Evolutionary conservation across 2,797 vertebrate species (phyloP).

Genomic region (Molothrus ater): DNA sequence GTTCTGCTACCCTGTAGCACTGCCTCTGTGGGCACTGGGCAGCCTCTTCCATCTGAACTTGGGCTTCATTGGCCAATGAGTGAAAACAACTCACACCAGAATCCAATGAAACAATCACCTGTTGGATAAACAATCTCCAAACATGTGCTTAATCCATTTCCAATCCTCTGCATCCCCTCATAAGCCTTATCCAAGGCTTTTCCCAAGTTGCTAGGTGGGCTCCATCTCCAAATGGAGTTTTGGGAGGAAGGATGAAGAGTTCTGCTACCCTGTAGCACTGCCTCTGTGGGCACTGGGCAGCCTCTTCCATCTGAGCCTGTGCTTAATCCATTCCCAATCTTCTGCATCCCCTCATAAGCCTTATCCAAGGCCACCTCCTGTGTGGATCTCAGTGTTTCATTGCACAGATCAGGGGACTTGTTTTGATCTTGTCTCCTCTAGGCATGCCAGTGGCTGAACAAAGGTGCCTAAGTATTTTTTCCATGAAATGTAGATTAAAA

Average conservation of each 20-base stretch:
- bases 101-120: no score
- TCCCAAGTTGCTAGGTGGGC: background rate
- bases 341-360: background rate
- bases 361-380: background rate
- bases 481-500: background rate
- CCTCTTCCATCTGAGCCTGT: background rate
- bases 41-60: background rate
- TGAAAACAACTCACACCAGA: no score
- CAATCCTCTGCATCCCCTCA: no score
- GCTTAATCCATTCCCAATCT: rapidly evolving
- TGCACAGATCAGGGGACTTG: background rate
- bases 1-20: background rate
- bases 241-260: background rate
- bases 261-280: background rate
- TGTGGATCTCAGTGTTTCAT: background rate
- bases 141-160: no score
- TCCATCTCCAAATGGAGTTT: background rate
- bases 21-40: background rate
- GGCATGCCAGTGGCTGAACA: background rate
- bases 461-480: background rate
- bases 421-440: background rate
- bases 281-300: background rate
- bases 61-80: background rate
- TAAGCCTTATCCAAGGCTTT: background rate
- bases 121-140: no score